Base-by-base conservation (phyloP, 2,888 invertebrate genomes). In the Drosophila koepferae region DNA sequence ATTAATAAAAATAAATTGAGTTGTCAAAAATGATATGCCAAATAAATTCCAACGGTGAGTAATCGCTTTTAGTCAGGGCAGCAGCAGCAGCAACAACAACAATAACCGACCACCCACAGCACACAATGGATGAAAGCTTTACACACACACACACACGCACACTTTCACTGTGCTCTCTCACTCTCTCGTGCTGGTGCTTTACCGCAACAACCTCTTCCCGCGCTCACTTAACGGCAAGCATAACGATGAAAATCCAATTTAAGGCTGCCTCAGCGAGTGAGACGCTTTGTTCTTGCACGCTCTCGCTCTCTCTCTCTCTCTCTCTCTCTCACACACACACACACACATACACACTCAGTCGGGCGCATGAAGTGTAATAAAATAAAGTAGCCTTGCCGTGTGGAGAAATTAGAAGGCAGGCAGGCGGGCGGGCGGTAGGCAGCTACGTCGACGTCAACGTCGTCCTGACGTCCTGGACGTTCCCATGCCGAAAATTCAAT, bases 1-100 rank as follows among this genome's bases (percentile, higher is more conserved):
- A 92, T 92, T 92, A 92, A 92, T 92, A 92, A 92, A 92, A 92
- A 92, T 92, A 92, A 92, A 92, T 92, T 92, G 92, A 92, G 92
- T 92, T 92, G 92, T 92, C 92, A 92, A 91, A 91, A 92, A 92
- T 92, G 92, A 92, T 92, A 92, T 91, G 92, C 91, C 91, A 92
- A 92, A 92, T 92, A 92, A 92, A 92, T 92, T 91, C 92, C 92
- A 91, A 87, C 87, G 88, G 90, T 92, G 92, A 92, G 92, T 92
- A 92, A 92, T 92, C 92, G 92, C 91, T 90, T 90, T 90, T 82
- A 77, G 70, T 62, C 70, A 59, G 66, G 51, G 59, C 64, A 72
- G 36, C 58, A 62, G 14, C 40, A 51, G 14, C 53, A 31, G 23
- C 53, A 59, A 34, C 61, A 40, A 40, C 38, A 40, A 31, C 28